These are phyloP conservation scores for Mechanitis mazaeus DNA, from an alignment of 2,888 invertebrate species.

Conservation along the genomic window DNA sequence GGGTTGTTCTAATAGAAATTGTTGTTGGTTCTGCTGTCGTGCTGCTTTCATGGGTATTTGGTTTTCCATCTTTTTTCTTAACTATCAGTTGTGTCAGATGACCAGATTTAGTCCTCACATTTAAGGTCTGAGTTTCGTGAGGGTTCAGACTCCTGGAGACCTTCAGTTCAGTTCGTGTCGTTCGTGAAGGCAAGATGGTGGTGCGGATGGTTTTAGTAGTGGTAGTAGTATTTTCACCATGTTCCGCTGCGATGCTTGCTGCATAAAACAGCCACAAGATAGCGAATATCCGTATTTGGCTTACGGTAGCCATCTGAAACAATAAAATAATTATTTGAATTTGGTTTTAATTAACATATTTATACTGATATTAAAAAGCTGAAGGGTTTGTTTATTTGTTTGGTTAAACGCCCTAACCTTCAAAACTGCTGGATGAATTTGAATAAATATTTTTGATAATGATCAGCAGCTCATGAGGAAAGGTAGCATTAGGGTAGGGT, in stretches of 20 bases:
- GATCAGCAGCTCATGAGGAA: too few relatives aligned
- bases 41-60: slow-evolving; percentile 43
- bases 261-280: slow-evolving; percentile 56
- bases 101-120: slow-evolving; percentile 85
- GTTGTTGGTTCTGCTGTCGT: slow-evolving; percentile 53
- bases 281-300: slow-evolving; percentile 53
- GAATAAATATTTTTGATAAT: too few relatives aligned
- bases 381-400: too few relatives aligned
- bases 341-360: too few relatives aligned
- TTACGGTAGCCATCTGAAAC: slow-evolving; percentile 73
- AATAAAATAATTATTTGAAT: slow-evolving; percentile 21
- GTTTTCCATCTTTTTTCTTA: slow-evolving; percentile 80
- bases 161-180: slow-evolving; percentile 84
- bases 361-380: too few relatives aligned
- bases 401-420: too few relatives aligned
- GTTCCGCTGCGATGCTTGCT: slow-evolving; percentile 41
- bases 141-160: slow-evolving; percentile 87
- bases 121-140: slow-evolving; percentile 84
- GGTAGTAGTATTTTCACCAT: slow-evolving; percentile 51
- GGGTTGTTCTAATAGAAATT: slow-evolving; percentile 47
- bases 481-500: too few relatives aligned
- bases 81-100: slow-evolving; percentile 86
- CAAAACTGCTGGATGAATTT: too few relatives aligned
- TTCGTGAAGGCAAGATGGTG: slow-evolving; percentile 73
- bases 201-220: slow-evolving; percentile 64